phyloP scores from a whole-genome alignment of 2,797 vertebrate species.

The Poecilia wingei region DNA sequence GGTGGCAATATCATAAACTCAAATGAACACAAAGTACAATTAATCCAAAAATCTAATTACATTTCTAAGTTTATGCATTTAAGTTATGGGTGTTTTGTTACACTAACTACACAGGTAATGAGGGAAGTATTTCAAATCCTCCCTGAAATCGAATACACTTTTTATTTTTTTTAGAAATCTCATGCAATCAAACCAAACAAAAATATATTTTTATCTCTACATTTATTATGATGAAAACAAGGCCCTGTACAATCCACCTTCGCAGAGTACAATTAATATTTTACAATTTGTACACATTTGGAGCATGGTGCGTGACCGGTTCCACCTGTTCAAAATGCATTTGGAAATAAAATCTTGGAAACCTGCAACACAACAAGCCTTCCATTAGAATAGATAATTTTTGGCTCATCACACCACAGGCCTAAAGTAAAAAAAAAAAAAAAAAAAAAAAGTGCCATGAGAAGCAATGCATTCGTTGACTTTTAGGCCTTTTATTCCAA shows the following conservation, averaged over 20 bases:
- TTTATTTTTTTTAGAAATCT: background rate
- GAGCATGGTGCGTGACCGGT: slow-evolving; percentile 81
- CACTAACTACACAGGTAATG: background rate
- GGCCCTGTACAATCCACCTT: slow-evolving; percentile 98
- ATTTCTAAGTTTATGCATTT: no score
- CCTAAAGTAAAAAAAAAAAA: slow-evolving; percentile 57
- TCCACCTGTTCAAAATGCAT: slow-evolving; percentile 80
- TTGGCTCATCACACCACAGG: slow-evolving; percentile 76
- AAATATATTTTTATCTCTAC: slow-evolving; percentile 84
- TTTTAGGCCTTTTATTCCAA: slow-evolving; percentile 69
- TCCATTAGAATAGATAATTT: slow-evolving; percentile 81
- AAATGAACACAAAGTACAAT: background rate
- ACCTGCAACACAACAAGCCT: slow-evolving; percentile 85
- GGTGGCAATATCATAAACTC: background rate
- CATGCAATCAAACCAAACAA: background rate
- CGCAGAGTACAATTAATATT: slow-evolving; percentile 98
- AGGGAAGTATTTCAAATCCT: background rate
- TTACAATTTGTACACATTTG: slow-evolving; percentile 99
- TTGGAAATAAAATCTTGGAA: slow-evolving; percentile 64
- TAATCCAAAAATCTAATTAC: no score
- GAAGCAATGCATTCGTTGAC: slow-evolving; percentile 73
- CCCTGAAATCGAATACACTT: background rate
- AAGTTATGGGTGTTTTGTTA: no score
- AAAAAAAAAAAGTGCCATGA: slow-evolving; percentile 56
- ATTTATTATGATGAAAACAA: slow-evolving; percentile 99